phyloP scores from a whole-genome alignment of 2,797 vertebrate genomes.

The Microctenopoma stevenorrisi region DNA sequence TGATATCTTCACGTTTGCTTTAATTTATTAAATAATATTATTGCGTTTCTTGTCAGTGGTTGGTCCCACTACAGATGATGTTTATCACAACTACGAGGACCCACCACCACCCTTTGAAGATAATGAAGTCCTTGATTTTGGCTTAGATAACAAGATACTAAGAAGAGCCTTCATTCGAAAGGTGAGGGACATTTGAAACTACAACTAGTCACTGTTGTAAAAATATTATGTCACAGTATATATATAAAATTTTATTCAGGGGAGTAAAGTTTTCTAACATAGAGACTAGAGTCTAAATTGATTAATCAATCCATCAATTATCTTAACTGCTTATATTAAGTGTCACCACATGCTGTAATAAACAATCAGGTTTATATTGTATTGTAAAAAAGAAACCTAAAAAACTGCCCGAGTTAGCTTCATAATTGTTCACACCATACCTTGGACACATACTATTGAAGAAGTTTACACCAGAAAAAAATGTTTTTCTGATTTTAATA shows the following conservation, averaged over 20 bases:
- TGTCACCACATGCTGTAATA: too few relatives aligned
- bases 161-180: constrained; percentile 92
- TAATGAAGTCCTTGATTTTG: constrained; percentile 87
- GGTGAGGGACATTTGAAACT: constrained; percentile 70
- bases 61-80: constrained; percentile 66
- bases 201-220: background rate
- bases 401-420: background rate
- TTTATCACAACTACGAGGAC: constrained; percentile 83
- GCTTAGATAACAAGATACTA: constrained; percentile 88
- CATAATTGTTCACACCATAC: too few relatives aligned
- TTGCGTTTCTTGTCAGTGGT: background rate
- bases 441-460: background rate
- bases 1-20: background rate
- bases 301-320: too few relatives aligned
- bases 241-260: too few relatives aligned
- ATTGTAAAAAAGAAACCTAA: too few relatives aligned
- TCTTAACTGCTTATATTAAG: too few relatives aligned
- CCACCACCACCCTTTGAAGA: constrained; percentile 89
- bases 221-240: too few relatives aligned
- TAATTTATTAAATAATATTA: background rate
- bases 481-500: background rate
- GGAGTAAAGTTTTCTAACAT: too few relatives aligned
- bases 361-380: too few relatives aligned
- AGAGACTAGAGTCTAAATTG: too few relatives aligned
- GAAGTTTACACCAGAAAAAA: background rate